Conservation (phyloP, 2,113 vertebrate genomes). For the Pygoscelis antarcticus region DNA sequence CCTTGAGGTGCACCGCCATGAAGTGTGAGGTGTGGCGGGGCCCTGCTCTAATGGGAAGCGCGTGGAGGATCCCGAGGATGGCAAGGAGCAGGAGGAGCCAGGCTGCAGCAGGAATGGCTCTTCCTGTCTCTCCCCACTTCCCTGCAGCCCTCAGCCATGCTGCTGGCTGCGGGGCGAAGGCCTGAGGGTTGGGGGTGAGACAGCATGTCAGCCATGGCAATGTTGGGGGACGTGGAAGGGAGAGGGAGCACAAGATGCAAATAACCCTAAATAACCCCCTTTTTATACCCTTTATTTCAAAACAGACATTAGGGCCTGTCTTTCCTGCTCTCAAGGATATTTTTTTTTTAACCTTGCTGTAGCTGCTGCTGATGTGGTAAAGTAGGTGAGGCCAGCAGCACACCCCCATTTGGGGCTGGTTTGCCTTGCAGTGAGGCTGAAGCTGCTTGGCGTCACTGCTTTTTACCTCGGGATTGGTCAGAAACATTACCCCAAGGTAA, state of each 20-base stretch:
- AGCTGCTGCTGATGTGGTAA: neutral
- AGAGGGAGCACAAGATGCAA: neutral
- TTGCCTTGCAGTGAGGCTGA: neutral
- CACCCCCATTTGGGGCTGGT: neutral
- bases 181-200: neutral
- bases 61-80: neutral
- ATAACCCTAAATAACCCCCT: neutral
- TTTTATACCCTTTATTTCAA: neutral
- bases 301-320: neutral
- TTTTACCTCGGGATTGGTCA: neutral
- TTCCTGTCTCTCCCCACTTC: neutral
- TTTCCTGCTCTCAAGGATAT: neutral
- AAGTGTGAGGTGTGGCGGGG: neutral
- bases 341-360: neutral
- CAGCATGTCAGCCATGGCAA: neutral
- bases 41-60: neutral
- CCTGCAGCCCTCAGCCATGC: neutral
- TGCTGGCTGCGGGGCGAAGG: rapidly evolving
- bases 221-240: rapidly evolving
- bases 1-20: neutral
- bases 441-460: neutral
- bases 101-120: neutral
- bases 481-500: neutral
- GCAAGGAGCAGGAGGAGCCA: neutral
- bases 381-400: neutral